Evolutionary conservation across 2,888 invertebrate genomes (phyloP).

Genomic region (Hypomecis atomaria): DNA sequence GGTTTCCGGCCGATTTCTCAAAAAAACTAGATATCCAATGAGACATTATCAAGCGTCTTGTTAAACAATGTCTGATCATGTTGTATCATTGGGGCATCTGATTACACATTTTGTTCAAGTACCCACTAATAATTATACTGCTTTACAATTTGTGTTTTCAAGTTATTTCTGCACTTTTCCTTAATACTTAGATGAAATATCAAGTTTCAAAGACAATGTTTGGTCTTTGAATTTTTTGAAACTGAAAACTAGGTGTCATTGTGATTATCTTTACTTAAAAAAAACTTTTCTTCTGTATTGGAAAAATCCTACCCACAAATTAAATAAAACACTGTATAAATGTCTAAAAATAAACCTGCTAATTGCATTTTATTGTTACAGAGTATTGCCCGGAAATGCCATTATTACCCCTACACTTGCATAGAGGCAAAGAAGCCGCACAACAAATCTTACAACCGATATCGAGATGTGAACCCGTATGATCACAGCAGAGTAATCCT

Average conservation of each 20-base stretch:
- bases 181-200: constrained; percentile 1
- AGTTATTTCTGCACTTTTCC: constrained; percentile 9
- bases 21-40: constrained; percentile 3
- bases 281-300: background rate
- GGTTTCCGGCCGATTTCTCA: constrained; percentile 19
- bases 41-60: constrained; percentile 1
- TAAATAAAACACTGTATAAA: no score
- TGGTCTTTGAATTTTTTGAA: background rate
- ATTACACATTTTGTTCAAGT: background rate
- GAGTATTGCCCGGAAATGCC: constrained; percentile 90
- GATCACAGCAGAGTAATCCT: constrained; percentile 96
- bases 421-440: constrained; percentile 90
- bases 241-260: background rate
- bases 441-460: constrained; percentile 94
- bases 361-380: constrained; percentile 67
- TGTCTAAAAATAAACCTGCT: background rate
- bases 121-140: background rate
- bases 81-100: background rate
- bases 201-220: background rate
- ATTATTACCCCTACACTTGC: constrained; percentile 85
- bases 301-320: no score
- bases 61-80: background rate
- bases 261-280: background rate
- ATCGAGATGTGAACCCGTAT: constrained; percentile 97
- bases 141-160: background rate